Evolutionary conservation across 1,140 invertebrate genomes (phyloP), one percentile per base, ranked within the genome.

Genomic region (Lineus longissimus): DNA sequence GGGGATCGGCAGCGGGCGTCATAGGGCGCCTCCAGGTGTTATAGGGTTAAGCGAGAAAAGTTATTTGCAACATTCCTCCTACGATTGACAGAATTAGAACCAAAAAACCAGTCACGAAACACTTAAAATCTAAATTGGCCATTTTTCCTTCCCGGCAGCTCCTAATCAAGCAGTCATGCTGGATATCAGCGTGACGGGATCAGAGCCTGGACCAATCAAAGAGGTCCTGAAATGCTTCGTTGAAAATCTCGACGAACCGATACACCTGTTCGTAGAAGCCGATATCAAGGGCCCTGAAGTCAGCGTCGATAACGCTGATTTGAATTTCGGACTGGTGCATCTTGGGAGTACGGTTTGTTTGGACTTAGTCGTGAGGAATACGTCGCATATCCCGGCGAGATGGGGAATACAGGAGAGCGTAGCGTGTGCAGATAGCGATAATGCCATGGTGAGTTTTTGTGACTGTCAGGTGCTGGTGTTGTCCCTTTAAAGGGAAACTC

Each of bases 281-380:
- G 74, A 77, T 23, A 72, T 82, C 41, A 81, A 78, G 77, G 78
- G 77, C 27, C 75, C 78, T 41, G 77, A 80, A 59, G 45, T 80
- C n/a, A 60, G 36, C 1, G 64, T 80, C 25, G 74, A 72, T 33
- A 63, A 76, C 27, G 68, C 76, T 6, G 71, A 73, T 43, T 43
- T 80, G 29, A 73, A 79, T 67, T 78, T 80, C 73, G 78, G 77
- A 47, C 66, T 80, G 31, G 72, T 78, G 11, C 62, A 71, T 25
- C 56, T 78, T 13, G 76, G 77, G n/a, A 45, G 73, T 22, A 58
- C 59, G 2, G 70, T 65, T 17, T 55, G 43, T 25, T 70, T 58
- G 25, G 58, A 69, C 27, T 41, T 80, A 15, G 74, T 72, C 25
- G 47, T 80, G 15, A 69, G 67, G 41, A 80, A 77, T 68, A 55